Conservation (phyloP, 2,888 invertebrate genomes). For the Nomada flava region DNA sequence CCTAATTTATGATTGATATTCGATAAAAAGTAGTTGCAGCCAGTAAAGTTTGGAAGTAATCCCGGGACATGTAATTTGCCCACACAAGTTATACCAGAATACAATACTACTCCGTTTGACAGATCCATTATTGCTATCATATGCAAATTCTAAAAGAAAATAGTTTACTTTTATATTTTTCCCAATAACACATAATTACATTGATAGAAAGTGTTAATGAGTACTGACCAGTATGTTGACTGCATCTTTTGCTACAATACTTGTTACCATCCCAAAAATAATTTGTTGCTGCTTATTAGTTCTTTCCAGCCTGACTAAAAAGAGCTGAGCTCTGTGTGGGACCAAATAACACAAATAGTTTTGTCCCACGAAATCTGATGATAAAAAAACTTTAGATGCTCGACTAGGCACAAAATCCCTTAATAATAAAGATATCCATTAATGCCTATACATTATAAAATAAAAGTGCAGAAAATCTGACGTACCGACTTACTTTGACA, state of each 20-base stretch:
- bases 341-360: constrained; percentile 92
- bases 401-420: constrained; percentile 85
- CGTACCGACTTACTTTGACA: constrained; percentile 79
- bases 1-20: constrained; percentile 82
- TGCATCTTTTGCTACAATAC: constrained; percentile 93
- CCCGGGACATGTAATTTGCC: constrained; percentile 94
- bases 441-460: constrained; percentile 37
- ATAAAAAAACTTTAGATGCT: constrained; percentile 92
- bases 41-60: constrained; percentile 86
- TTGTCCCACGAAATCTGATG: constrained; percentile 94
- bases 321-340: constrained; percentile 87
- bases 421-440: constrained; percentile 69
- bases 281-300: constrained; percentile 88
- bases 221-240: constrained; percentile 89
- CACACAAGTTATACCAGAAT: constrained; percentile 92
- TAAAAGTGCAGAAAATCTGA: constrained; percentile 53
- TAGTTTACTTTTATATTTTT: constrained; percentile 15
- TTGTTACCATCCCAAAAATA: constrained; percentile 90
- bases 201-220: background rate
- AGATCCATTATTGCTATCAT: constrained; percentile 94
- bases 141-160: constrained; percentile 87
- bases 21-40: constrained; percentile 84
- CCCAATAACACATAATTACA: constrained; percentile 13
- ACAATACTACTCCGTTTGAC: constrained; percentile 91
- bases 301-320: constrained; percentile 89